Base-by-base conservation (phyloP, 2,113 vertebrate species). In the Myrmecobius fasciatus region DNA sequence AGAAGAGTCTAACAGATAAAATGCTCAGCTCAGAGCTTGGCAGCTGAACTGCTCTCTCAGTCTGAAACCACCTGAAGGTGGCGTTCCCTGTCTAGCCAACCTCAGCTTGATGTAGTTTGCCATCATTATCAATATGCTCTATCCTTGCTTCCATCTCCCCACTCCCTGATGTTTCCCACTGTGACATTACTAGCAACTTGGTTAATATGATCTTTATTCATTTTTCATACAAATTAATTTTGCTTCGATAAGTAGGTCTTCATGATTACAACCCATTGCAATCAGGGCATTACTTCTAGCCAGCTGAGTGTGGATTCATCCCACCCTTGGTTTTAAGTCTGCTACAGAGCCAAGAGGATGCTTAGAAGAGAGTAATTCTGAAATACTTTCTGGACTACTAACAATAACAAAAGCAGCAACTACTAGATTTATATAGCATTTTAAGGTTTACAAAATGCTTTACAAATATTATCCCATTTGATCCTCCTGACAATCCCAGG, bases 221-320 rank as follows among this genome's bases (percentile, higher is more conserved):
- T 98, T 98, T 95, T 96, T 96, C 96, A 98, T 98, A 97, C 96
- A 98, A 98, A 98, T 98, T 94, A 97, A 98, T 98, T 97, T 97
- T 95, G 97, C 97, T 97, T 91, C 93, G 92, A 98, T 97, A 98
- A 98, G 98, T 96, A 95, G 96, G 95, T 48, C 97, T 92, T 97
- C 97, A 97, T 98, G 97, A 97, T 97, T 97, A 98, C 97, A 97
- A 98, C 98, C 97, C 48, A 97, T 97, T 97, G 98, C 98, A 97
- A 98, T 98, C 97, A 97, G 93, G 92, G 92, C 36, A 96, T 97
- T 97, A 97, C 98, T 98, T 98, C 97, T 49, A 94, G 97, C 96
- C 97, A 98, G 96, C 97, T 97, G 96, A 98, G 96, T 96, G 97
- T 97, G 97, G 98, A 98, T 98, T 98, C 98, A 98, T 98, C 97